These are phyloP conservation scores for Druceiella hillmani DNA, from an alignment of 2,888 invertebrate genomes.

Conservation along the genomic window DNA sequence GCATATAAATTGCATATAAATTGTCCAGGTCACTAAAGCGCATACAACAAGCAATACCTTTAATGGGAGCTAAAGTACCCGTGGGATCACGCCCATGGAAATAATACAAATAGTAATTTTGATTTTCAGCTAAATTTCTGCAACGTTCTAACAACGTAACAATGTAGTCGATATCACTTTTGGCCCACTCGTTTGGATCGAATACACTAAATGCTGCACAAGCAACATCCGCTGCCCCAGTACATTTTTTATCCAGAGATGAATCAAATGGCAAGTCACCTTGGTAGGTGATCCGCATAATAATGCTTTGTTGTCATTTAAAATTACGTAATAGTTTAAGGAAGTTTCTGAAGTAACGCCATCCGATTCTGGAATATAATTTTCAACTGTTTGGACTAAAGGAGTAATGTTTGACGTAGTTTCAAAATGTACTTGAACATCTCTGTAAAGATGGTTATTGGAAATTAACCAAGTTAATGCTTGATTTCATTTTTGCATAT, in stretches of 20 bases:
- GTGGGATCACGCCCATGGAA: conserved; percentile 7
- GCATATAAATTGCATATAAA: conserved; percentile 7
- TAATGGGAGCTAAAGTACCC: conserved; percentile 3
- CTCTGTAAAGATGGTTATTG: conserved; percentile 13
- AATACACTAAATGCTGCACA: conserved; percentile 13
- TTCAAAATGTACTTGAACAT: conserved; percentile 14
- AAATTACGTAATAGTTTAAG: conserved; percentile 7
- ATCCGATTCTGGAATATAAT: conserved; percentile 6
- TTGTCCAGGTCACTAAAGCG: conserved; percentile 9
- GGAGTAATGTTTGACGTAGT: conserved; percentile 8
- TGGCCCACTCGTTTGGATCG: conserved; percentile 13
- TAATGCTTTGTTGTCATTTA: conserved; percentile 9
- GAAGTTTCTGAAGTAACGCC: conserved; percentile 7
- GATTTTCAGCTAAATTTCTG: conserved; percentile 2
- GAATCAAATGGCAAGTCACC: conserved; percentile 11
- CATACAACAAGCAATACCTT: conserved; percentile 8
- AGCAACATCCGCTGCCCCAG: conserved; percentile 17
- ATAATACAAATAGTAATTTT: conserved; percentile 6
- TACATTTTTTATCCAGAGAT: conserved; percentile 15
- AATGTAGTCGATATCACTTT: conserved; percentile 13
- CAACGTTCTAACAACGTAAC: conserved; percentile 3
- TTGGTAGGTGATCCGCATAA: conserved; percentile 11
- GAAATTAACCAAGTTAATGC: conserved; percentile 19
- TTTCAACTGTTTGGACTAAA: conserved; percentile 7
- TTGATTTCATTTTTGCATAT: conserved; percentile 18